Base-by-base conservation (phyloP, 2,797 vertebrate species). In the Sciurus vulgaris region DNA sequence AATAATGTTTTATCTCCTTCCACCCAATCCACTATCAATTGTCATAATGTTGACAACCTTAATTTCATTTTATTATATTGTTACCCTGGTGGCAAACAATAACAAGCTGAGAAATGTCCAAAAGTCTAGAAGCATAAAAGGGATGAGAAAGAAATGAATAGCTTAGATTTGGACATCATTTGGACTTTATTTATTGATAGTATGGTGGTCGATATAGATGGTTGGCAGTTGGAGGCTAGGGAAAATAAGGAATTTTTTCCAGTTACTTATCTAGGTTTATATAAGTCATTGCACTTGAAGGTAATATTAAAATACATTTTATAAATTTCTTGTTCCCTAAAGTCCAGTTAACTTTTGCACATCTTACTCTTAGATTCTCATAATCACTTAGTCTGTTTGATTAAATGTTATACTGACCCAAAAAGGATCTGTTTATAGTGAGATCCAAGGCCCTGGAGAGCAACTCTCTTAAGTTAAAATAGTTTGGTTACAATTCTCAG, bases 71-170 rank as follows among this genome's bases (percentile, higher is more conserved):
- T 91, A 47, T 82, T 84, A 51, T 83, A 93, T 30, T 93, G 22
- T 81, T 69, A 90, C 44, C 24, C 41, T 26, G 38, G 28, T 79
- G 35, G 35, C 24, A 96, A 93, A 82, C 7, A 94, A 65, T 51
- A 91, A 76, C 28, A 67, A 95, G 44, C 41, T 47, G 47, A 90
- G 33, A 95, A 96, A 84, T 76, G 18, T 41, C 15, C 67, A 33
- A 47, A 96, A 94, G 26, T 78, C 82, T 93, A 38, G 44, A 79
- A 91, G 85, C 17, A 94, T 47, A 78, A 95, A 94, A 87, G 26
- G 33, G 0, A 69, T n/a, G 63, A 92, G 22, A 59, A 61, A 86
- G 24, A 95, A 56, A 33, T 30, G 76, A 91, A 83, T 33, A 12
- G 18, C 14, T 63, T 49, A 51, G 3, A 15, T 73, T n/a, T 18